Base-by-base conservation (phyloP, 2,797 vertebrate species). In the Aldrovandia affinis region DNA sequence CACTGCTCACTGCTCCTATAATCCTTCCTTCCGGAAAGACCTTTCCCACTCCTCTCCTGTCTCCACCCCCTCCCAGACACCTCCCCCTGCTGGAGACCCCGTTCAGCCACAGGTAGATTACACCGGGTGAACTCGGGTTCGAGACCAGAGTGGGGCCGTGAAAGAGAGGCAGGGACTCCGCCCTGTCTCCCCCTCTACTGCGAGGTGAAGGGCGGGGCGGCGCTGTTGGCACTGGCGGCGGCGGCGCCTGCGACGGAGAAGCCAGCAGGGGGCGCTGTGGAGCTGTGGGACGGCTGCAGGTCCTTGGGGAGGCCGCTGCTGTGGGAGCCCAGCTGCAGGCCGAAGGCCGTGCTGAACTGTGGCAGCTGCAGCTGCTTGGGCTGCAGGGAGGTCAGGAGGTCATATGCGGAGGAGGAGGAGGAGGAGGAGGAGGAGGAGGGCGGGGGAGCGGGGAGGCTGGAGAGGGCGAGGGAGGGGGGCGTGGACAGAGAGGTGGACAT, bases 241-340 rank as follows among this genome's bases (percentile, higher is more conserved):
- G 97, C 97, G 96, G 96, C 97, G 96, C 97, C 95, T 88, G 98
- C 97, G 85, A 97, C 95, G 84, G 97, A 95, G 89, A 98, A 99
- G 94, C 98, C 98, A 86, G 97, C 97, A 55, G 98, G 98, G 89
- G 98, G 98, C 57, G 98, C 98, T 86, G 97, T 99, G 83, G 98
- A 99, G 93, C 98, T 99, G 97, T 99, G 98, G 96, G 97, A 99
- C 92, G 98, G 98, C 95, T 99, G 98, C 93, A 99, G 96, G 92
- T 99, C 98, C 96, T 99, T 99, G 83, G 98, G 98, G 94, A 99
- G 99, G 94, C 98, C 98, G 89, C 98, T 99, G 94, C 98, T 99
- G 94, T 99, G 98, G 87, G 98, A 96, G 93, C 96, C 97, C 96
- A 99, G 93, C 93, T 99, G 98, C 93, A 98, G 98, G 93, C 98